Base-by-base conservation (phyloP, 2,113 vertebrate species). In the Ariopsis seemanni region DNA sequence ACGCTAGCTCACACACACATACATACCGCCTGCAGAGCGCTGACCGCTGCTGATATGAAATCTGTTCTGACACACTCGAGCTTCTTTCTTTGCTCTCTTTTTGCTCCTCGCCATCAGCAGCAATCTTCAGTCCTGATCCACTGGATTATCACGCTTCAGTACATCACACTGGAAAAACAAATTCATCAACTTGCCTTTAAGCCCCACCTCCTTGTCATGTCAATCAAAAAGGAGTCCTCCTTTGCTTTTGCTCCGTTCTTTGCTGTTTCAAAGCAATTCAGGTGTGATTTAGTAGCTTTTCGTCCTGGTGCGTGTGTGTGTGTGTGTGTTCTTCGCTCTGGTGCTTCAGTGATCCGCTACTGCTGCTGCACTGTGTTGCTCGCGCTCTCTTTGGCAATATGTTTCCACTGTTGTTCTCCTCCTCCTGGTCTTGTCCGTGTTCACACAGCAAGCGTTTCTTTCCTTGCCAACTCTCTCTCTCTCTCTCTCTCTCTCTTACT, bases 181-280 rank as follows among this genome's bases (percentile, higher is more conserved):
- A 93, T 92, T 88, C 93, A 91, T 93, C 92, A 94, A 93, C 93
- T 95, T 92, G 90, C 84, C 77, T 89, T 87, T 86, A 48, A 92
- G 89, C 91, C 92, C 92, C 91, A 42, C 88, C 88, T 86, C 42
- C 77, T 83, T 89, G 30, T 55, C 18, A 62, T 91, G 91, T 92
- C 93, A 90, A 87, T 93, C 90, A 90, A 91, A 82, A 10, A 4
- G 81, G 57, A 88, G 87, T 90, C 82, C 81, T 67, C 25, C 22
- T 7, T n/a, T 27, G 25, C 81, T 65, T 52, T 67, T 10, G 42
- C 10, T 50, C 11, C 14, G 62, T 50, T 50, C 81, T 48, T 63
- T 83, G 60, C 58, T 63, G 80, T 3, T 48, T 25, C 69, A 55
- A 87, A 79, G 88, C 27, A 84, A 27, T 60, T 9, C 79, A 81